phyloP scores from a whole-genome alignment of 2,113 vertebrate genomes.

The Osmerus mordax region DNA sequence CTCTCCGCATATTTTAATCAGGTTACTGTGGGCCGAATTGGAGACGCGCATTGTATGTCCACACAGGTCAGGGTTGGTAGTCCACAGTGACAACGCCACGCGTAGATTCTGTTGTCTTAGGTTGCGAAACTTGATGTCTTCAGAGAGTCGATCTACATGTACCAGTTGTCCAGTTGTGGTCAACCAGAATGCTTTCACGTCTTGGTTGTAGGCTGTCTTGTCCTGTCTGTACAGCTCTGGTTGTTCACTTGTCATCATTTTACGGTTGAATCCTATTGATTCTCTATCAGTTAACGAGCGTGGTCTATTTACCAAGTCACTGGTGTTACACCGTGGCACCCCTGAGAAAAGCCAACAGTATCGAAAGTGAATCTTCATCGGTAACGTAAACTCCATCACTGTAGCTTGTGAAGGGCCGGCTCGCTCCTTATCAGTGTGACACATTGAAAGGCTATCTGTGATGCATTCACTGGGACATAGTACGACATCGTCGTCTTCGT shows the following conservation, averaged over 20 bases:
- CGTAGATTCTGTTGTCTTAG: not conserved
- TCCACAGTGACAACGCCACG: not conserved
- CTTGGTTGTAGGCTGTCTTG: not conserved
- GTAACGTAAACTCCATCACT: not conserved
- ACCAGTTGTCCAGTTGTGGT: not conserved
- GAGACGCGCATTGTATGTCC: not conserved
- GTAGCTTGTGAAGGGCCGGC: not conserved
- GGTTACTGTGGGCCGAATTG: not conserved
- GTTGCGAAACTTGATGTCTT: not conserved
- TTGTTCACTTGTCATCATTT: not conserved
- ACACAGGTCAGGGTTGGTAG: not conserved
- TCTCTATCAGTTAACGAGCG: not conserved
- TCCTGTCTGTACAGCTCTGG: not conserved
- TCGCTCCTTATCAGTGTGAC: not conserved
- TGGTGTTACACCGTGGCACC: not conserved
- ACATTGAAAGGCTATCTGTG: not conserved
- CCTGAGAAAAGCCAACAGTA: constrained; percentile 2
- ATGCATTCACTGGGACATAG: not conserved
- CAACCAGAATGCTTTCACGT: not conserved
- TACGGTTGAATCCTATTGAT: not conserved
- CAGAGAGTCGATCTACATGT: not conserved
- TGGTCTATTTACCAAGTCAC: not conserved
- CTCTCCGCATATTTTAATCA: not conserved
- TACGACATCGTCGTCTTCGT: not conserved
- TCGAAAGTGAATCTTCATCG: not conserved